Conservation (phyloP, 92 coral and sea anemone genomes). For the Micromussa lordhowensis region DNA sequence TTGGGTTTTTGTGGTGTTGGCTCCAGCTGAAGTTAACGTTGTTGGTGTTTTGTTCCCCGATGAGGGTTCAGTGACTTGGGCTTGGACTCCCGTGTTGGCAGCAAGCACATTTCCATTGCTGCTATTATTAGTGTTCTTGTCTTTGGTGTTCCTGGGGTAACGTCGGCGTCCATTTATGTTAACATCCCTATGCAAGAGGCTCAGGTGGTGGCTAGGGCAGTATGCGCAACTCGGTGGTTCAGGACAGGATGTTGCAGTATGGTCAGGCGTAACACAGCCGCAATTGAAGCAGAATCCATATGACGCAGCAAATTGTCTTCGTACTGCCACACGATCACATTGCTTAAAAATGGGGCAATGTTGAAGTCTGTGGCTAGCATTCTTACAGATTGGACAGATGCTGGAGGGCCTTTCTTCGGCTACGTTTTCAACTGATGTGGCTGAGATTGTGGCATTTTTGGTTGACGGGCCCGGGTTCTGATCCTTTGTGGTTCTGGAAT, state of each 20-base stretch:
- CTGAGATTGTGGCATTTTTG: too few species aligned
- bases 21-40: slow-evolving; percentile 16
- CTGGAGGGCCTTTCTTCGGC: slow-evolving; percentile 4
- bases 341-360: slow-evolving; percentile 40
- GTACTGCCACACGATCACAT: slow-evolving; percentile 51
- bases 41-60: neutral
- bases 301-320: slow-evolving; percentile 49
- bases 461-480: neutral
- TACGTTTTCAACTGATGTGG: slow-evolving; percentile 18
- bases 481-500: slow-evolving; percentile 13
- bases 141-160: slow-evolving; percentile 10
- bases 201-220: slow-evolving; percentile 65
- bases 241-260: slow-evolving; percentile 62
- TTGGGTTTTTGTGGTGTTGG: slow-evolving; percentile 14
- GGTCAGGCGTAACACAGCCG: slow-evolving; percentile 52
- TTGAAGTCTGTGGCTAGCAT: slow-evolving; percentile 32
- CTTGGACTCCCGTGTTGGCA: neutral
- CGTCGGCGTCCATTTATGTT: neutral
- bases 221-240: slow-evolving; percentile 58
- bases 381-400: slow-evolving; percentile 32
- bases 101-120: neutral
- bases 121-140: slow-evolving; percentile 8
- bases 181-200: slow-evolving; percentile 55
- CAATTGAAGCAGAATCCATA: slow-evolving; percentile 70
- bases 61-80: neutral